phyloP scores from a whole-genome alignment of 2,797 vertebrate species.

The Periophthalmus magnuspinnatus region DNA sequence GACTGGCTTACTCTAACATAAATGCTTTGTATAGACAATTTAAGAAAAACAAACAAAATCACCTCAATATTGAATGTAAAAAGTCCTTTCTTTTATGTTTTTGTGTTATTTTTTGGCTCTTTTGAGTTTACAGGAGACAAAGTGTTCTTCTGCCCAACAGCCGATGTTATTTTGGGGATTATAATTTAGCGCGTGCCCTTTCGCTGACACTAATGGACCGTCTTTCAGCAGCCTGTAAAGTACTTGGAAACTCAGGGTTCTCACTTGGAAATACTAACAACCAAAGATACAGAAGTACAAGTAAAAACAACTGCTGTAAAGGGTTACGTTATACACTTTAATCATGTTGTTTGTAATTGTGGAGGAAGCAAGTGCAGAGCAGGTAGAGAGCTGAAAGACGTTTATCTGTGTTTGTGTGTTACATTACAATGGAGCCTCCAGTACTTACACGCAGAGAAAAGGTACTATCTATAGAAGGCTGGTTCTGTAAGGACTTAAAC shows the following conservation, averaged over 20 bases:
- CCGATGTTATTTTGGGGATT: conserved; percentile 7
- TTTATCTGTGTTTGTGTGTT: too few relatives aligned
- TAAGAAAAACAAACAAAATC: too few relatives aligned
- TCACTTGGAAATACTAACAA: neutral
- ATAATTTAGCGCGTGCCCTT: conserved; percentile 12
- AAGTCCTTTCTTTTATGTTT: neutral
- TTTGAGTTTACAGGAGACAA: neutral
- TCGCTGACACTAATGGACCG: conserved; percentile 5
- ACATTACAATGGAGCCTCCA: too few relatives aligned
- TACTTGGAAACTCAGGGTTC: neutral
- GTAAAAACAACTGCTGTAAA: neutral
- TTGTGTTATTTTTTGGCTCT: neutral
- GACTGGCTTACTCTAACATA: too few relatives aligned
- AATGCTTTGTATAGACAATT: too few relatives aligned
- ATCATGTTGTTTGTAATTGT: too few relatives aligned
- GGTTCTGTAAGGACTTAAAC: too few relatives aligned
- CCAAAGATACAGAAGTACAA: neutral
- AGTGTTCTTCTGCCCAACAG: conserved; percentile 4
- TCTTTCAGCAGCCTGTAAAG: neutral
- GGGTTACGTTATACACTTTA: neutral
- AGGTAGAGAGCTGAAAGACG: too few relatives aligned
- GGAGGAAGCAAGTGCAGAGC: too few relatives aligned
- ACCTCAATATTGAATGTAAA: too few relatives aligned
- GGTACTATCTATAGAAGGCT: too few relatives aligned
- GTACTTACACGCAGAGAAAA: too few relatives aligned